Percentiles rank a stretch among this genome's conserved stretches.
Evolutionary conservation across 2,888 invertebrate genomes (phyloP).

Genomic region (Philaethria dido): DNA sequence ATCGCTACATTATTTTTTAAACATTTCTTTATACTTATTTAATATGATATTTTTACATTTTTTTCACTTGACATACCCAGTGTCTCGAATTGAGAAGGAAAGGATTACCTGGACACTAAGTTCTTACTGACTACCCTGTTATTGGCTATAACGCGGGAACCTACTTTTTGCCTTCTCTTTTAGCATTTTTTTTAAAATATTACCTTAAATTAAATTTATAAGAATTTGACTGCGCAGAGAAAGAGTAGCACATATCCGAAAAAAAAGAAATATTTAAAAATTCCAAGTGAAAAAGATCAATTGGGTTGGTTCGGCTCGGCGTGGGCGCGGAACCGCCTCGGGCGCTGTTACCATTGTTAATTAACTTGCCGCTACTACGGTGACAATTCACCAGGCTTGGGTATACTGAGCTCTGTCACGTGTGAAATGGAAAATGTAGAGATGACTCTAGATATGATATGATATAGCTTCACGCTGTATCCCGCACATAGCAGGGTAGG

Average conservation of each 20-base stretch:
- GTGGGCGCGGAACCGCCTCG: conserved; percentile 32
- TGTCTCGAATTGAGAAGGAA: too few species aligned
- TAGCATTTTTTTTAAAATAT: too few species aligned
- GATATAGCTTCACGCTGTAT: too few species aligned
- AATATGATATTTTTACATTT: too few species aligned
- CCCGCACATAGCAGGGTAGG: too few species aligned
- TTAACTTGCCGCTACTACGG: conserved; percentile 54
- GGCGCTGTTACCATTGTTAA: conserved; percentile 62
- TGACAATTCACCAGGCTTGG: conserved; percentile 15
- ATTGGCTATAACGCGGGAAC: too few species aligned
- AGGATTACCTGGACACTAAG: too few species aligned
- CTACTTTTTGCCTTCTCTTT: too few species aligned
- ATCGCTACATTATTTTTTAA: too few species aligned
- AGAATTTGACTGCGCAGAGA: neutral
- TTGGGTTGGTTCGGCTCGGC: conserved; percentile 31
- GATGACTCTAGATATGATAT: neutral
- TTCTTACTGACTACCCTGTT: too few species aligned
- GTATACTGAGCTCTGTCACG: conserved; percentile 2
- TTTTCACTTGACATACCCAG: too few species aligned
- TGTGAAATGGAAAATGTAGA: neutral
- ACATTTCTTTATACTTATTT: too few species aligned
- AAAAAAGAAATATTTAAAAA: conserved; percentile 8
- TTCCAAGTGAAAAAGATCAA: conserved; percentile 26
- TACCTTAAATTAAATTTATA: neutral
- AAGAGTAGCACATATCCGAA: neutral